These are phyloP conservation scores for Oncorhynchus mykiss DNA, from an alignment of 2,113 vertebrate species.

Conservation along the genomic window DNA sequence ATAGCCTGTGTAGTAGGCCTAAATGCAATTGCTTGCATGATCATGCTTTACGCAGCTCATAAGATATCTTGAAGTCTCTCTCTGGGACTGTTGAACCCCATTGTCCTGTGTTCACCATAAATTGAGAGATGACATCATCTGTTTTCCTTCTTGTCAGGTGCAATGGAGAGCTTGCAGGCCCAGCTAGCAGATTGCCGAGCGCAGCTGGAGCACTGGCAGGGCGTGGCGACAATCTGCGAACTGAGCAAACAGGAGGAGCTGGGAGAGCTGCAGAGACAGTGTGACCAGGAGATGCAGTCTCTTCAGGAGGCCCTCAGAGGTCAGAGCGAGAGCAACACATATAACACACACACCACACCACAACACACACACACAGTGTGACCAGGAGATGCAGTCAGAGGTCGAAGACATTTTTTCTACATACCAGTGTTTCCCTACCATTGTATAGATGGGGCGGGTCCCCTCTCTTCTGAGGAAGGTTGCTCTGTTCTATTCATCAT, in stretches of 20 bases:
- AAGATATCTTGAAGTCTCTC: background rate
- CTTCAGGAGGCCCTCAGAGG: constrained; percentile 78
- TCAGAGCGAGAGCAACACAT: constrained; percentile 30
- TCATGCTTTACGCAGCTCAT: no score
- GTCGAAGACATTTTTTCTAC: background rate
- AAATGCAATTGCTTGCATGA: no score
- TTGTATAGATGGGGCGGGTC: no score
- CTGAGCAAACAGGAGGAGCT: constrained; percentile 88
- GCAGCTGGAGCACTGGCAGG: constrained; percentile 77
- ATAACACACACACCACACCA: background rate
- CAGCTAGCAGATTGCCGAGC: constrained; percentile 67
- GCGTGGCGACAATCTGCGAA: constrained; percentile 81
- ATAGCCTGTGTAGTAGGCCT: no score
- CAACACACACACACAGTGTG: background rate
- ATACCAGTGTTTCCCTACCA: no score
- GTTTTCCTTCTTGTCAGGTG: constrained; percentile 17
- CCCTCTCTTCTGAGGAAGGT: no score
- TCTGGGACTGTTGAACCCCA: background rate
- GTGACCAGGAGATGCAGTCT: constrained; percentile 77
- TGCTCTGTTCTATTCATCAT: no score
- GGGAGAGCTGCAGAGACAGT: constrained; percentile 77
- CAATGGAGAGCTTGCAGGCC: constrained; percentile 58
- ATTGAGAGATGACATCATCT: no score
- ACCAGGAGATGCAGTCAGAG: background rate
- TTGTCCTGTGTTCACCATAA: background rate